Evolutionary conservation across 2,113 vertebrate genomes (phyloP).

Genomic region (Sphyrna mokarran): DNA sequence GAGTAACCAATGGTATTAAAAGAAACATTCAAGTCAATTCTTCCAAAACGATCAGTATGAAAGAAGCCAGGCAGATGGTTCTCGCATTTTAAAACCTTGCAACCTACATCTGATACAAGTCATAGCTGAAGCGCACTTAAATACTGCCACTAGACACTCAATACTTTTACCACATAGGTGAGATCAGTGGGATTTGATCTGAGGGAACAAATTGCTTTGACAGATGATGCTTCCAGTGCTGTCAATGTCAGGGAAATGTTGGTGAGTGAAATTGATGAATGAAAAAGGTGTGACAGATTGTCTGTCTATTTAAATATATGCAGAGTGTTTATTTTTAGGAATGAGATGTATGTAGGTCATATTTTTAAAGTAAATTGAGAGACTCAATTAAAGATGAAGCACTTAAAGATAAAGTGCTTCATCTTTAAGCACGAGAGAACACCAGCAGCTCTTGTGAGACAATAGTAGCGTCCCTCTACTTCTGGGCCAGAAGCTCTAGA

Average conservation of each 20-base stretch:
- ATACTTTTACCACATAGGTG: not conserved
- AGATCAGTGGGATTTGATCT: not conserved
- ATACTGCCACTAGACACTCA: not conserved
- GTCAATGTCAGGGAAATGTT: conserved; percentile 15
- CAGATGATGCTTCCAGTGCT: not conserved
- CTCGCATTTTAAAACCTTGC: not conserved
- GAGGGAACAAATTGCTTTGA: not conserved
- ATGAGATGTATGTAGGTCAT: conserved; percentile 1
- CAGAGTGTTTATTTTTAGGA: conserved; percentile 11
- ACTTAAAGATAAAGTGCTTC: no score
- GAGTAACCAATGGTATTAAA: not conserved
- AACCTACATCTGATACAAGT: not conserved
- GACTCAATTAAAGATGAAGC: not conserved
- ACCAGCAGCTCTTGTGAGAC: no score
- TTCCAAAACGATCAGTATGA: not conserved
- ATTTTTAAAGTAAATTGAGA: not conserved
- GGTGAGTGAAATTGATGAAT: not conserved
- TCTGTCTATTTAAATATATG: not conserved
- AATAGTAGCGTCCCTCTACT: no score
- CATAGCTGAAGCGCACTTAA: not conserved
- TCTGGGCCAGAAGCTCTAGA: no score
- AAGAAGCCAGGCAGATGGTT: not conserved
- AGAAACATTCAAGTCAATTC: not conserved
- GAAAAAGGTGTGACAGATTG: not conserved
- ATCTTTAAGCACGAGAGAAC: not conserved